phyloP scores from a whole-genome alignment of 2,888 invertebrate species.

The Nephrotoma flavescens region DNA sequence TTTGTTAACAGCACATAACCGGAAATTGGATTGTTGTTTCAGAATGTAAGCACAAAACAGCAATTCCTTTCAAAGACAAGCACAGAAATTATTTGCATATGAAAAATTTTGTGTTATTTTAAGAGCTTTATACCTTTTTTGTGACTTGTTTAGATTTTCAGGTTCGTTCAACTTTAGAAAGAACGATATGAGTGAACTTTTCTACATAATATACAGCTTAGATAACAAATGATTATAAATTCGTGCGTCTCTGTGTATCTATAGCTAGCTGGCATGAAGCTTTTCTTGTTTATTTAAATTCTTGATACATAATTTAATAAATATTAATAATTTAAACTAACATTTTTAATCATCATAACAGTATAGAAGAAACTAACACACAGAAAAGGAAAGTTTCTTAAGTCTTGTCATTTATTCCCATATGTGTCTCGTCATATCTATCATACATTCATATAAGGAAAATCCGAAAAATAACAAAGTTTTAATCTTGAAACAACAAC shows the following conservation, averaged over 20 bases:
- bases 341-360: neutral
- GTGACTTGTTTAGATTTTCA: neutral
- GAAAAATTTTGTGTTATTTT: neutral
- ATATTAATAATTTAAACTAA: neutral
- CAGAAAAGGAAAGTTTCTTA: neutral
- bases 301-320: neutral
- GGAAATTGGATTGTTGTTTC: neutral
- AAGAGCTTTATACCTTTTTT: neutral
- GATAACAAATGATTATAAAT: neutral
- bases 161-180: neutral
- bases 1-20: neutral
- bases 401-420: neutral
- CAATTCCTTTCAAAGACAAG: neutral
- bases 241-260: neutral
- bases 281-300: neutral
- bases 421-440: neutral
- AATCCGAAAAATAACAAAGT: neutral
- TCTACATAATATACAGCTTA: neutral
- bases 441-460: neutral
- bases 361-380: neutral
- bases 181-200: neutral
- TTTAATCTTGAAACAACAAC: neutral
- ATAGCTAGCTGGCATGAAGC: neutral
- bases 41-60: neutral
- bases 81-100: neutral